A percentile compares a stretch with the other conserved stretches of the same genome.
phyloP scores from a whole-genome alignment of 2,888 invertebrate species.

The Acleris cristana region DNA sequence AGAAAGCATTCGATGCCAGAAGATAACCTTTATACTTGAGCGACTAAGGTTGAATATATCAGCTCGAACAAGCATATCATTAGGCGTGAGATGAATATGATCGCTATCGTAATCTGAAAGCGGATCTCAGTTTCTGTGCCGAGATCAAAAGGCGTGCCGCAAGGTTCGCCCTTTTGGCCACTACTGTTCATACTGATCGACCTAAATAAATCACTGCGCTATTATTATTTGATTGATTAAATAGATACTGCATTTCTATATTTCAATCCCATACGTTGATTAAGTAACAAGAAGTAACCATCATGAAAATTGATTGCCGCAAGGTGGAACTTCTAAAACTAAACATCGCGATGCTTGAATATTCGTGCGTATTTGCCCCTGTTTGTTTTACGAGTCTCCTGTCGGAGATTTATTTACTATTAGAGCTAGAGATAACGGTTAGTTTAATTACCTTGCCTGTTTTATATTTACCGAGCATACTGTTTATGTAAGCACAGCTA shows the following conservation, averaged over 20 bases:
- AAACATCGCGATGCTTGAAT: conserved; percentile 46
- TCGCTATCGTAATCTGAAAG: conserved; percentile 57
- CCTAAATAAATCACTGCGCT: conserved; percentile 42
- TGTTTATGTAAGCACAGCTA: conserved; percentile 45
- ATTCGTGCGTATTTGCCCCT: conserved; percentile 45
- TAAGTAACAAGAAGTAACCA: conserved; percentile 13
- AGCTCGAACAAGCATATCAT: conserved; percentile 44
- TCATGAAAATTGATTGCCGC: conserved; percentile 33
- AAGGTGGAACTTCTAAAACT: conserved; percentile 54
- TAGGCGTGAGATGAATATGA: conserved; percentile 46
- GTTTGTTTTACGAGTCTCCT: conserved; percentile 64
- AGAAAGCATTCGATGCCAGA: conserved; percentile 46
- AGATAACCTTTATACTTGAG: conserved; percentile 39
- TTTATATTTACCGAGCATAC: conserved; percentile 55
- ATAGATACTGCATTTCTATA: conserved; percentile 19
- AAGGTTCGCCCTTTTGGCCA: conserved; percentile 52
- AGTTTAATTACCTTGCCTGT: conserved; percentile 68
- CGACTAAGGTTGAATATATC: conserved; percentile 49
- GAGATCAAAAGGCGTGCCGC: conserved; percentile 62
- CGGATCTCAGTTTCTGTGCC: conserved; percentile 52
- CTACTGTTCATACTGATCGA: conserved; percentile 50
- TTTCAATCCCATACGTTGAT: conserved; percentile 18
- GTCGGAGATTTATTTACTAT: conserved; percentile 65
- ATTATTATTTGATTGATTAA: conserved; percentile 36
- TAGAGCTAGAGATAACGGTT: conserved; percentile 65